phyloP scores from a whole-genome alignment of 2,113 vertebrate genomes.

The Brachyhypopomus occidentalis region DNA sequence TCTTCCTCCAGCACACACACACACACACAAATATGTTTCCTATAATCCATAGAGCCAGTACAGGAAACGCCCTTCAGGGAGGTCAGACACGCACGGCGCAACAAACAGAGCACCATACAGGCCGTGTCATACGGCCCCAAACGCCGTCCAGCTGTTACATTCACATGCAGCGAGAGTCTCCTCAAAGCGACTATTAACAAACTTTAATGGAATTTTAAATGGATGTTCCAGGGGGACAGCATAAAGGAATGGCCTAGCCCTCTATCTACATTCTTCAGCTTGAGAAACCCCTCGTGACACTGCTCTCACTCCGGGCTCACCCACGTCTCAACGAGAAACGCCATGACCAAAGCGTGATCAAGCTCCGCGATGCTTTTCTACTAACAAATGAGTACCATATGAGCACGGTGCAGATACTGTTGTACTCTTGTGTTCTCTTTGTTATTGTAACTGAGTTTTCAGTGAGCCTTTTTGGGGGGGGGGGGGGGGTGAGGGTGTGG shows the following conservation, averaged over 20 bases:
- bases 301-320: background rate
- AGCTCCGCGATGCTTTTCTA: background rate
- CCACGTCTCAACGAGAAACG: background rate
- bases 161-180: background rate
- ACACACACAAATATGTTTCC: constrained; percentile 15
- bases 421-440: background rate
- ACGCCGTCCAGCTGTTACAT: background rate
- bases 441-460: constrained; percentile 24
- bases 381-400: background rate
- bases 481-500: constrained; percentile 23
- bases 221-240: background rate
- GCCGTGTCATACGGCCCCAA: constrained; percentile 22
- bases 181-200: constrained; percentile 16
- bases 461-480: constrained; percentile 17
- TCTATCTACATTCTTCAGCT: background rate
- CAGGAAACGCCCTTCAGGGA: constrained; percentile 46
- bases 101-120: constrained; percentile 18
- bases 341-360: background rate
- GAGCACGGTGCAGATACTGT: background rate
- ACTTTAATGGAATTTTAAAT: constrained; percentile 18
- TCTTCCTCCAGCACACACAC: constrained; percentile 28
- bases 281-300: background rate
- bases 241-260: background rate
- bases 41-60: constrained; percentile 11
- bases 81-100: constrained; percentile 36